Conservation (phyloP, 2,888 invertebrate species). For the Sphecodes monilicornis region DNA sequence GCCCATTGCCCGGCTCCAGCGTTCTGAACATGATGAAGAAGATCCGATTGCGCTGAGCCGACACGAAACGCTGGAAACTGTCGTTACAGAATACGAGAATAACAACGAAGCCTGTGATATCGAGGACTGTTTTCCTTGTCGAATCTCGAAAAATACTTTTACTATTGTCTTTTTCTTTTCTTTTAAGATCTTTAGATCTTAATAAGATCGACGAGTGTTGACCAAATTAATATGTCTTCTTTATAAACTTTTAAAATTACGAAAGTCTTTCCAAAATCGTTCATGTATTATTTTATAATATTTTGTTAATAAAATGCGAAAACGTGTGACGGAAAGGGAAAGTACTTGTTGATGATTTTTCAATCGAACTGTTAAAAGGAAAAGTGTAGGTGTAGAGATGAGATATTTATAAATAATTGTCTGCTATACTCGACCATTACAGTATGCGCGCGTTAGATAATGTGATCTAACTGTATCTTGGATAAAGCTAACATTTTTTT, state of each 20-base stretch:
- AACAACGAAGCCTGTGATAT: conserved; percentile 70
- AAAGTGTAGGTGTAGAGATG: background rate
- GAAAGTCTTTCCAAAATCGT: background rate
- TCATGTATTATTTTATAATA: background rate
- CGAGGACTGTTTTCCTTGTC: conserved; percentile 30
- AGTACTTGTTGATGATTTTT: background rate
- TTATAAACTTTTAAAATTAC: conserved; percentile 10
- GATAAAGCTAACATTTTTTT: background rate
- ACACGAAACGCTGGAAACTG: background rate
- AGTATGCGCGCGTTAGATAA: background rate
- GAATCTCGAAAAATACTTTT: background rate
- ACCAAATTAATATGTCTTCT: background rate
- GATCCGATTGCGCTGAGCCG: conserved; percentile 82
- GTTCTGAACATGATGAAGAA: conserved; percentile 88
- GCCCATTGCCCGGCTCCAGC: conserved; percentile 87
- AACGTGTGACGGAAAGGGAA: background rate
- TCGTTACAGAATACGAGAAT: conserved; percentile 13
- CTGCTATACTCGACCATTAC: background rate
- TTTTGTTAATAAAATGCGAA: background rate
- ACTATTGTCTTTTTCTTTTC: background rate
- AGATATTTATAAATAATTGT: conserved; percentile 9
- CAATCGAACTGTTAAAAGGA: background rate
- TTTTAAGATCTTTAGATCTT: background rate
- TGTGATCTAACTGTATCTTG: background rate
- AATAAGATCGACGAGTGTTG: background rate